A percentile compares a stretch with the other conserved stretches of the same genome.
phyloP scores from a whole-genome alignment of 1,140 invertebrate genomes.

The Pseudobourletiella spinata region DNA sequence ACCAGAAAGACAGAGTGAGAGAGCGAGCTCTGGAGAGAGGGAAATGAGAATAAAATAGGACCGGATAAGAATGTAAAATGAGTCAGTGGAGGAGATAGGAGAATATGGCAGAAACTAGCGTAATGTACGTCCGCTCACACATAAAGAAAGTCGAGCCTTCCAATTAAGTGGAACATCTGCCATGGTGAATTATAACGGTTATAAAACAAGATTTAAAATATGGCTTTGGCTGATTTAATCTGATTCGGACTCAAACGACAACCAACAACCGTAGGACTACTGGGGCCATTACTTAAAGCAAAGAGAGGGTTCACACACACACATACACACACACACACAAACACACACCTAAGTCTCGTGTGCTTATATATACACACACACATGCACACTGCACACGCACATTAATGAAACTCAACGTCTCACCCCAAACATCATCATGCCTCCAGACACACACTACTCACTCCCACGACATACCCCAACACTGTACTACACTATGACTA shows the following conservation, averaged over 20 bases:
- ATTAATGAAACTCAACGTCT: no score
- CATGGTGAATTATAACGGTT: conserved; percentile 16
- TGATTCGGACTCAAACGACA: conserved; percentile 12
- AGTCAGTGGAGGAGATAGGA: neutral
- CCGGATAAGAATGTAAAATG: conserved; percentile 2
- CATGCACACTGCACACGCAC: no score
- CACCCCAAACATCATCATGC: no score
- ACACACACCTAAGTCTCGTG: no score
- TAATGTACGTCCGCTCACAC: neutral
- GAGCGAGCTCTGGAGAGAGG: neutral
- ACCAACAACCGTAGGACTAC: neutral
- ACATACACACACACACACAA: no score
- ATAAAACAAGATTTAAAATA: conserved; percentile 25
- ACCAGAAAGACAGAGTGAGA: neutral
- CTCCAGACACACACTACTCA: no score
- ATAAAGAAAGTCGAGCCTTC: conserved; percentile 11
- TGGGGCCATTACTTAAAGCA: no score
- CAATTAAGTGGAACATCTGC: conserved; percentile 26
- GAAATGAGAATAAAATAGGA: neutral
- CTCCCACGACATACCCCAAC: no score
- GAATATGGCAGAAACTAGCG: conserved; percentile 2
- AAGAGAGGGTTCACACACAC: no score
- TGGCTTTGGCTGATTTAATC: conserved; percentile 9
- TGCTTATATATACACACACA: no score
- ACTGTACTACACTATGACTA: no score